Evolutionary conservation across 2,113 vertebrate species (phyloP).

Genomic region (Leptocoma aspasia): DNA sequence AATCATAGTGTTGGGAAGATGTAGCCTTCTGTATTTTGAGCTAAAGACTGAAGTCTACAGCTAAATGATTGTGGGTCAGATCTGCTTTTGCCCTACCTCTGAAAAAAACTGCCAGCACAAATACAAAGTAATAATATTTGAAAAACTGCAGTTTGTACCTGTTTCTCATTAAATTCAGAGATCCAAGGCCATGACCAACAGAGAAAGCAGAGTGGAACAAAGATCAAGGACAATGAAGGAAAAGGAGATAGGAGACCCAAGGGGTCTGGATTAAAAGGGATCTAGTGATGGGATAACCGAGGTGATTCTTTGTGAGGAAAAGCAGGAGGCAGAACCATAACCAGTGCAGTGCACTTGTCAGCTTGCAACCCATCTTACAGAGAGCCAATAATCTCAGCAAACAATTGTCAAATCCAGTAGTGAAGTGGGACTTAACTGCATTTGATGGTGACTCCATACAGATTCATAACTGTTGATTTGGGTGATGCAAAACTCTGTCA

Average conservation of each 20-base stretch:
- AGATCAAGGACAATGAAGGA: rapidly evolving
- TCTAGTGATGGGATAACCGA: neutral
- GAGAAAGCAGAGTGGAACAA: neutral
- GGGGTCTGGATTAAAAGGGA: neutral
- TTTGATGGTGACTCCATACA: neutral
- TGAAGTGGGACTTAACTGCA: neutral
- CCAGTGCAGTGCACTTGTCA: neutral
- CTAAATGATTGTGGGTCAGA: neutral
- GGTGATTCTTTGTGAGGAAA: neutral
- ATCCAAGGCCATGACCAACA: neutral
- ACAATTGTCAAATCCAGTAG: neutral
- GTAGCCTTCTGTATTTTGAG: neutral
- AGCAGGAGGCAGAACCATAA: neutral
- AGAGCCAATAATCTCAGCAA: neutral
- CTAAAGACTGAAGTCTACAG: neutral
- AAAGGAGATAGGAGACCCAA: neutral
- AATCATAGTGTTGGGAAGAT: neutral
- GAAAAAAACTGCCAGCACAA: neutral
- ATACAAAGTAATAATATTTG: neutral
- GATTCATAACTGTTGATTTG: neutral
- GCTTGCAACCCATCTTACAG: neutral
- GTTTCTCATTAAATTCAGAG: neutral
- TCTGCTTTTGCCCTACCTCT: neutral
- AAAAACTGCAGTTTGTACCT: neutral
- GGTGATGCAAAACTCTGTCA: neutral